Conservation (phyloP, 2,113 vertebrate genomes). For the Callospermophilus lateralis region DNA sequence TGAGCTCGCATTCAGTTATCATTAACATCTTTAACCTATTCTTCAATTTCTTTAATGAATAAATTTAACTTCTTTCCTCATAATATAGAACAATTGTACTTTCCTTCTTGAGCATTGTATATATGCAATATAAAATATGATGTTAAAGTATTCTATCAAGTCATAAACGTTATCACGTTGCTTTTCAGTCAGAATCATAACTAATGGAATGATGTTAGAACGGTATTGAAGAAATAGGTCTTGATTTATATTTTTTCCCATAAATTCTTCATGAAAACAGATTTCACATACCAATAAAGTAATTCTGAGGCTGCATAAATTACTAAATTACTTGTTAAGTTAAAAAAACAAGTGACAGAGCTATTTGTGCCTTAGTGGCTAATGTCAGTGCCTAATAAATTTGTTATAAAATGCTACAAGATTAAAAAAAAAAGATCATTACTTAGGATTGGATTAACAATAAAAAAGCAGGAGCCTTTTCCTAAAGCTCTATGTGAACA, state of each 20-base stretch:
- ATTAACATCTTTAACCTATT: slow-evolving; percentile 76
- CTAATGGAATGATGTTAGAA: slow-evolving; percentile 66
- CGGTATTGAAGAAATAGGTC: slow-evolving; percentile 58
- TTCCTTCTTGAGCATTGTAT: background rate
- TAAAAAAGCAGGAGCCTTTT: slow-evolving; percentile 84
- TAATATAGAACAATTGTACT: slow-evolving; percentile 47
- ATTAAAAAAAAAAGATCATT: slow-evolving; percentile 81
- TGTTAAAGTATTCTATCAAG: slow-evolving; percentile 48
- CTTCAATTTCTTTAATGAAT: slow-evolving; percentile 67
- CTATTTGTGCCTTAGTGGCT: slow-evolving; percentile 69
- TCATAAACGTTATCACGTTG: slow-evolving; percentile 65
- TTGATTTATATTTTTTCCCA: slow-evolving; percentile 78
- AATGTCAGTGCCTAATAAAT: slow-evolving; percentile 82
- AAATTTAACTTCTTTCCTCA: slow-evolving; percentile 42
- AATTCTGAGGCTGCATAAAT: slow-evolving; percentile 70
- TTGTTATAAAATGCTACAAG: slow-evolving; percentile 83
- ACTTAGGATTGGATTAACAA: slow-evolving; percentile 86
- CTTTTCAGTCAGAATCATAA: slow-evolving; percentile 72
- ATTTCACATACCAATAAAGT: slow-evolving; percentile 77
- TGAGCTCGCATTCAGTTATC: slow-evolving; percentile 61
- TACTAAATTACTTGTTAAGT: slow-evolving; percentile 80
- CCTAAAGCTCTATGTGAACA: slow-evolving; percentile 86
- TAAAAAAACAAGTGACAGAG: slow-evolving; percentile 75
- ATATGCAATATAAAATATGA: slow-evolving; percentile 50
- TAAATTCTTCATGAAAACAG: slow-evolving; percentile 72